Percentiles rank a stretch among this genome's conserved stretches.
Evolutionary conservation across 2,113 vertebrate genomes (phyloP).

Genomic region (Elephas maximus): DNA sequence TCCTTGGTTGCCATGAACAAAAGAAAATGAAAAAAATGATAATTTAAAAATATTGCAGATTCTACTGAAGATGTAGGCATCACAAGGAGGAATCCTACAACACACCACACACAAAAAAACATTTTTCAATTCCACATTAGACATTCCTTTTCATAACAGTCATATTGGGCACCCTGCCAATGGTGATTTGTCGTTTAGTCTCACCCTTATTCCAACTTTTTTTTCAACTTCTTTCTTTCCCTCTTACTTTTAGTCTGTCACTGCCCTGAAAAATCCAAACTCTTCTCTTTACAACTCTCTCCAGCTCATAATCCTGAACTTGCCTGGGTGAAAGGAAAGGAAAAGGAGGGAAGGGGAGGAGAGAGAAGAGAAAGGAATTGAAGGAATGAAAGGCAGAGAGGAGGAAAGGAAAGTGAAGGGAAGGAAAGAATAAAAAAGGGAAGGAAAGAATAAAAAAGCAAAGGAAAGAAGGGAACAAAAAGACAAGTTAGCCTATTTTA

Average conservation of each 20-base stretch:
- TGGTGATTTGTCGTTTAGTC: background rate
- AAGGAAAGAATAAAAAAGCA: background rate
- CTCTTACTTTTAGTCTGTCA: background rate
- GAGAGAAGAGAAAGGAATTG: background rate
- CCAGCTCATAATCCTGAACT: background rate
- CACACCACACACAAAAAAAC: too few relatives aligned
- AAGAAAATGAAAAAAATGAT: background rate
- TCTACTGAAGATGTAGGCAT: background rate
- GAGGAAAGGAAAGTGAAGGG: background rate
- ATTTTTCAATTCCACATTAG: too few relatives aligned
- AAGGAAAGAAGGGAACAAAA: background rate
- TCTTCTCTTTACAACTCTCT: background rate
- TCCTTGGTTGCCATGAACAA: background rate
- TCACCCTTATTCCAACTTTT: background rate
- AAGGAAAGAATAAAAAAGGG: background rate
- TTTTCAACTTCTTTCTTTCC: background rate
- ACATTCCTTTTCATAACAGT: background rate
- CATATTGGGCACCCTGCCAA: background rate
- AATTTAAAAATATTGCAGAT: background rate
- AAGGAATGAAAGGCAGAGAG: background rate
- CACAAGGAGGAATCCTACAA: background rate
- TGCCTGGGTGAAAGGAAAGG: fast-evolving
- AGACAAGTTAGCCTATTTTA: background rate
- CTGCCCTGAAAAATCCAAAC: background rate
- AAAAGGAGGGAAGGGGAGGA: background rate